Base-by-base conservation (phyloP, 1,140 invertebrate genomes). In the Sarcophaga bullata region DNA sequence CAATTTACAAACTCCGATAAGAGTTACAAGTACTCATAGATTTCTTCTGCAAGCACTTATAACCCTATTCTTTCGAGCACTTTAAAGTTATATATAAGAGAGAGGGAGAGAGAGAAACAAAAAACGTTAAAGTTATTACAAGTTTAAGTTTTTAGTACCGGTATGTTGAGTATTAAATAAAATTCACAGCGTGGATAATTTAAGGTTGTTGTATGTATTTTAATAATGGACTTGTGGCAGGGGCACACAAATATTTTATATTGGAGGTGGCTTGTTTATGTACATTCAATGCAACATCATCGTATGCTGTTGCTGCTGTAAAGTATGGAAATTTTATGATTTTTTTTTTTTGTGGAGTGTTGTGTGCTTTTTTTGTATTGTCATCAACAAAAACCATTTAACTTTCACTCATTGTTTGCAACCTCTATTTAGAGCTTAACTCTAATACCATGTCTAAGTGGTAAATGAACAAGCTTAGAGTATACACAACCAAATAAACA, bases 321-420 rank as follows among this genome's bases (percentile, higher is more conserved):
- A 25, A 7, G n/a, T 68, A 68, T 68, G 62, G 62, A 68, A 68
- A 68, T 68, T 68, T 68, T 68, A 68, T 68, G 54, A n/a, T 13
- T 58, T 58, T 58, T 58, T 58, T 58, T 37, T 37, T 37, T 37
- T 58, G 54, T 58, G 13, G 13, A 58, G 54, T 58, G 15, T 58
- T 37, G 25, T 37, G 25, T 37, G 25, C 1, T 37, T 37, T 37
- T 37, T n/a, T 19, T 78, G 75, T 50, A 52, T 78, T 78, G 75
- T 78, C 75, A 78, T 78, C 75, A 78, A 58, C 54, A 13, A 48
- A 75, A 78, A 78, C 19, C 75, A 78, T 78, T 50, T 50, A 78
- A 78, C 75, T 78, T 78, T 78, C 75, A 78, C 75, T 78, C 75
- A 50, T 78, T 52, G 75, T 48, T 68, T 68, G 19, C 15, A 68